phyloP scores from a whole-genome alignment of 2,888 invertebrate genomes.

The Spisula solida region DNA sequence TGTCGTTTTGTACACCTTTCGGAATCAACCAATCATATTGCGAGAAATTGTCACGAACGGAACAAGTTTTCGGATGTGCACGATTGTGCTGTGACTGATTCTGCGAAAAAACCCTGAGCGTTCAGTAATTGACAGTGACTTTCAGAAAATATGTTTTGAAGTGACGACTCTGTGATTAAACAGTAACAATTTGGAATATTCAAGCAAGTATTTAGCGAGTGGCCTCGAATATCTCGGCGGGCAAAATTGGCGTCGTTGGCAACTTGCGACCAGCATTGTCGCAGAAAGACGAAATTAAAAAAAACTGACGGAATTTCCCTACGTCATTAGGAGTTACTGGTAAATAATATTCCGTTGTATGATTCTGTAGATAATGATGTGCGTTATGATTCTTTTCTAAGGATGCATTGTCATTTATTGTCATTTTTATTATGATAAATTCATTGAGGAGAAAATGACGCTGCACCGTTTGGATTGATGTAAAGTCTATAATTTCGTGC shows the following conservation, averaged over 20 bases:
- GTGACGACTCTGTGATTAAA: not conserved
- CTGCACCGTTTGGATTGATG: not conserved
- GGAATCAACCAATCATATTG: conserved; percentile 12
- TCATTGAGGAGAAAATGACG: not conserved
- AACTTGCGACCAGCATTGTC: conserved; percentile 46
- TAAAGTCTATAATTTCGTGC: not conserved
- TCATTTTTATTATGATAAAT: not conserved
- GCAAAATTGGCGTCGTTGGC: conserved; percentile 55
- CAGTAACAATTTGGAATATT: not conserved
- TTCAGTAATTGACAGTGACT: not conserved
- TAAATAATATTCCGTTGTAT: not conserved
- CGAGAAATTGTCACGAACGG: conserved; percentile 13
- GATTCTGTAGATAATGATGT: no score
- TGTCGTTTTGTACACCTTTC: no score
- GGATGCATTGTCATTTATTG: not conserved
- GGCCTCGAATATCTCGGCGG: conserved; percentile 9
- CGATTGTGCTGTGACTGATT: not conserved
- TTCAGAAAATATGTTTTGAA: not conserved
- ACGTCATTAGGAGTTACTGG: not conserved
- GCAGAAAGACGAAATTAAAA: conserved; percentile 22
- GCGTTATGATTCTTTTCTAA: not conserved
- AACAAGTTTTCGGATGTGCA: conserved; percentile 34
- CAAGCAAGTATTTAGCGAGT: not conserved
- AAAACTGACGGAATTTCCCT: not conserved
- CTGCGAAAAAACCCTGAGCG: not conserved